Percentiles rank a stretch among this genome's conserved stretches.
These are phyloP conservation scores for Criorhina ranunculi DNA, from an alignment of 2,888 invertebrate species.

Conservation along the genomic window DNA sequence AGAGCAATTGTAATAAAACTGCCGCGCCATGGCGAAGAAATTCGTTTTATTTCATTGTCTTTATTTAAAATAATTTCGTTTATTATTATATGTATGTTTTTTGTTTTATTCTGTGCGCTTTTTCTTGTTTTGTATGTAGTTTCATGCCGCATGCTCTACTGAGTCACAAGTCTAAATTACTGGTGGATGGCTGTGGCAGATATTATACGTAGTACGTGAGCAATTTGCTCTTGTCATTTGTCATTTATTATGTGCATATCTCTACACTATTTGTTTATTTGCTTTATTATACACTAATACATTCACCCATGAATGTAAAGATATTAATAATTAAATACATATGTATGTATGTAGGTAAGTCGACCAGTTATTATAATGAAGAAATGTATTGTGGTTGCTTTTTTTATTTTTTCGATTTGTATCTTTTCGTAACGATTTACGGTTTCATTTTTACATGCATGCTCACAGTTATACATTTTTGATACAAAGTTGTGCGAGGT, in stretches of 20 bases:
- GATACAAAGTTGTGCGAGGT: conserved; percentile 36
- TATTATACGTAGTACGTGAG: conserved; percentile 60
- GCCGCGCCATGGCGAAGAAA: conserved; percentile 61
- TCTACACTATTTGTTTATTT: conserved; percentile 67
- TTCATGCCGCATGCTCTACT: conserved; percentile 68
- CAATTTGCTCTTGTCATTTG: conserved; percentile 75
- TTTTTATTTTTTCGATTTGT: conserved; percentile 19
- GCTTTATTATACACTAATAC: conserved; percentile 35
- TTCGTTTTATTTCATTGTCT: conserved; percentile 76
- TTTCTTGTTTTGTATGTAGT: conserved; percentile 26
- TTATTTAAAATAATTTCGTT: conserved; percentile 75
- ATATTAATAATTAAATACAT: conserved; percentile 60
- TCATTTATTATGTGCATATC: conserved; percentile 73
- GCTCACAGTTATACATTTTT: not conserved
- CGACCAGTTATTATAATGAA: conserved; percentile 45
- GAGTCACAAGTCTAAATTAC: conserved; percentile 72
- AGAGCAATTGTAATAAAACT: conserved; percentile 53
- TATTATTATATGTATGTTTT: conserved; percentile 70
- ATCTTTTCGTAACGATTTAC: conserved; percentile 40
- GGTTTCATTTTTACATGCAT: conserved; percentile 33
- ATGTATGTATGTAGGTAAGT: conserved; percentile 49
- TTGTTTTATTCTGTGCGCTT: conserved; percentile 30
- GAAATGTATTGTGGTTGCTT: conserved; percentile 22
- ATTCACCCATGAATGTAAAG: conserved; percentile 4
- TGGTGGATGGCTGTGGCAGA: conserved; percentile 47